A percentile compares a stretch with the other conserved stretches of the same genome.
Evolutionary conservation across 2,113 vertebrate genomes (phyloP).

Genomic region (Plotosus lineatus): DNA sequence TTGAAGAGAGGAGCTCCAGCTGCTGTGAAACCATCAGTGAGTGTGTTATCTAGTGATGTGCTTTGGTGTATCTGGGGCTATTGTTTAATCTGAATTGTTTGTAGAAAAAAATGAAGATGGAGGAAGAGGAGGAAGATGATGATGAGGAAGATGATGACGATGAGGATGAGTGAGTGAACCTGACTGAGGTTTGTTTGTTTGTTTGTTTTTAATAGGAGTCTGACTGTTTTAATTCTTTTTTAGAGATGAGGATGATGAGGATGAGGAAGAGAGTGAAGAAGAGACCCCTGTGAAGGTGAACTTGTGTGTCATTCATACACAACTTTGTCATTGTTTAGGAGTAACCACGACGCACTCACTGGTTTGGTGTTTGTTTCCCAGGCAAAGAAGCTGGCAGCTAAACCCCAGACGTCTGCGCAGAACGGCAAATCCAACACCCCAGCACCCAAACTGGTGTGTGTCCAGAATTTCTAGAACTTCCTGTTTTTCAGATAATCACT

Average conservation of each 20-base stretch:
- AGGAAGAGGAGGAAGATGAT: conserved; percentile 50
- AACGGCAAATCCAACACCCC: conserved; percentile 68
- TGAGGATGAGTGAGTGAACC: conserved; percentile 66
- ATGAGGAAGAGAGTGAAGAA: conserved; percentile 64
- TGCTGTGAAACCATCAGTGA: conserved; percentile 20
- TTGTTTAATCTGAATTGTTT: not conserved
- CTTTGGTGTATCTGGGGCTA: too few species aligned
- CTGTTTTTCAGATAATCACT: not conserved
- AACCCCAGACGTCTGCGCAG: conserved; percentile 60
- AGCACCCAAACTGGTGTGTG: conserved; percentile 57
- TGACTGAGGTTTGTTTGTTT: not conserved
- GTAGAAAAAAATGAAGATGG: conserved; percentile 73
- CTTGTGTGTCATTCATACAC: too few species aligned
- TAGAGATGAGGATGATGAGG: conserved; percentile 64
- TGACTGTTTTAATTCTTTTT: not conserved
- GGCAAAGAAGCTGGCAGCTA: conserved; percentile 60
- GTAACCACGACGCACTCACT: too few species aligned
- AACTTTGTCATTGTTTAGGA: too few species aligned
- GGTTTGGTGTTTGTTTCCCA: conserved; percentile 31
- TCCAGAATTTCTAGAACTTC: not conserved
- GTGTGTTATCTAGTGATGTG: not conserved
- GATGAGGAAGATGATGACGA: conserved; percentile 48
- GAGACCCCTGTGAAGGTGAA: conserved; percentile 59
- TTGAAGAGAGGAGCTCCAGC: conserved; percentile 66
- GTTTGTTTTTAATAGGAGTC: not conserved